Base-by-base conservation (phyloP, 2,888 invertebrate species). In the Diarsia rubi region DNA sequence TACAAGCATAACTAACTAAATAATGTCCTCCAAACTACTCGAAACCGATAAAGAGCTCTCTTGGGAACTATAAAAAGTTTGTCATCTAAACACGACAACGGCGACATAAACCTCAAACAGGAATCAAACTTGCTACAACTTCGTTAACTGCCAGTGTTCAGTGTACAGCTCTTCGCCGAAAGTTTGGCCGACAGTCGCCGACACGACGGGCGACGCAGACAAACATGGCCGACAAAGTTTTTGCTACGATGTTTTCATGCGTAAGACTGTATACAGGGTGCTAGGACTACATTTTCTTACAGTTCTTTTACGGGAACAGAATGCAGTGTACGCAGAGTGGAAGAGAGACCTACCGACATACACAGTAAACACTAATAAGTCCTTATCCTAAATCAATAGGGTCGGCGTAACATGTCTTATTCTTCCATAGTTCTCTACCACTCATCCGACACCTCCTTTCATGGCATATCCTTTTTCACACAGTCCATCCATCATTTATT, bases 151-250 rank as follows among this genome's bases (percentile, higher is more conserved):
- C 71, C 44, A 19, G 57, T 69, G 52, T 71, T 60, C 54, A 59
- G 19, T 66, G 68, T 74, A 65, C 67, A 64, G 19, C n/a, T 24
- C 45, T 79, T 57, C 31, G 63, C 66, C 63, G 64, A 70, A 64
- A 82, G 5, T 82, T 70, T 75, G 66, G 75, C 62, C 66, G 79
- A 78, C 78, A 54, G 78, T 78, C 75, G 79, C 71, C 81, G 71
- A 73, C 45, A 65, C 75, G 57, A 68, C 67, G 67, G 31, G 67
- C 45, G 74, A 65, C 72, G 64, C 64, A 76, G 76, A 76, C 76
- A 79, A 63, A 62, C 75, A 31, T 66, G 31, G 52, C 65, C 37
- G 63, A 62, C 16, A 37, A 8, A 27, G 59, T 47, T 63, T 78
- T 70, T 65, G 31, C 57, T 65, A 63, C 52, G 8, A 71, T 59